Evolutionary conservation across 2,888 invertebrate species (phyloP).

Genomic region (Eupithecia pulchellata): DNA sequence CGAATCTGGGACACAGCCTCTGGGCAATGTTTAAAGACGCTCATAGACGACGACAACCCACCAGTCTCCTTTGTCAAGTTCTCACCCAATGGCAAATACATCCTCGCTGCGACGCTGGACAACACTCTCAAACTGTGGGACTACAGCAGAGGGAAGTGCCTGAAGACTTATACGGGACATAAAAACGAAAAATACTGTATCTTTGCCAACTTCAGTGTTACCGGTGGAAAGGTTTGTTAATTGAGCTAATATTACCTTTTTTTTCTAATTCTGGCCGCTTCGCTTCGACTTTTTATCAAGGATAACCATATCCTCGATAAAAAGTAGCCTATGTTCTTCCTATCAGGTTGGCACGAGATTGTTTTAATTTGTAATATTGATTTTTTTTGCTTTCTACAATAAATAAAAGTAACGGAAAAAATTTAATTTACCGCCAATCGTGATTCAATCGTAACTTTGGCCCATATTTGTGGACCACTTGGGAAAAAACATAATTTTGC

Average conservation of each 20-base stretch:
- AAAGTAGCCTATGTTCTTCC: background rate
- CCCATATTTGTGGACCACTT: too few species aligned
- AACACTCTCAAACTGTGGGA: slow-evolving; percentile 99
- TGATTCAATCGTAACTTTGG: too few species aligned
- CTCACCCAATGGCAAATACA: slow-evolving; percentile 99
- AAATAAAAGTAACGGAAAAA: too few species aligned
- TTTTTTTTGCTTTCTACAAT: too few species aligned
- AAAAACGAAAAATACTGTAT: slow-evolving; percentile 99
- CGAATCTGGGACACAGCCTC: slow-evolving; percentile 99
- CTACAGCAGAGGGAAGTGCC: slow-evolving; percentile 98
- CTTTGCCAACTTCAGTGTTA: slow-evolving; percentile 99
- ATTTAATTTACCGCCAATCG: background rate
- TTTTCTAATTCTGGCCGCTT: too few species aligned
- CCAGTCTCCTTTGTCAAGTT: slow-evolving; percentile 99
- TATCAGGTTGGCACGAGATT: background rate
- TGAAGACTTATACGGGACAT: slow-evolving; percentile 99
- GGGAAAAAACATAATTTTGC: too few species aligned
- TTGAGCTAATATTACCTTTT: background rate
- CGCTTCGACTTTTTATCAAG: too few species aligned
- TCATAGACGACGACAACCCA: slow-evolving; percentile 99
- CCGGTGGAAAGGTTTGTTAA: slow-evolving; percentile 95
- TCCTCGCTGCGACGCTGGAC: slow-evolving; percentile 98
- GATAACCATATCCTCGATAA: background rate
- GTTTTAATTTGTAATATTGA: too few species aligned
- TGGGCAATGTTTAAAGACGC: slow-evolving; percentile 99